Conservation (phyloP, 2,797 vertebrate genomes). For the Emydoidea blandingii region DNA sequence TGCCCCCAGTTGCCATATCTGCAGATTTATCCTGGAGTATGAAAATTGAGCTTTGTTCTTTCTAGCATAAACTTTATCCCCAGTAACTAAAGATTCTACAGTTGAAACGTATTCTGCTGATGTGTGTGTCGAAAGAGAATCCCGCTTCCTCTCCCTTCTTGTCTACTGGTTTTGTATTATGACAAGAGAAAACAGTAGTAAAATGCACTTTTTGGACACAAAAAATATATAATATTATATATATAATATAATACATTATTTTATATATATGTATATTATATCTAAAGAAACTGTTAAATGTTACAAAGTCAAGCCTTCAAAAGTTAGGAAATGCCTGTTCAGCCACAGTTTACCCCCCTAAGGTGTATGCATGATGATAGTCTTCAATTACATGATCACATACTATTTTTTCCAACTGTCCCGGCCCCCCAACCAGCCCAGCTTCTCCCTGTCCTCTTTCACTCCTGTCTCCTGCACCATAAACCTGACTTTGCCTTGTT, state of each 20-base stretch:
- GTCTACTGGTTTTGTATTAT: background rate
- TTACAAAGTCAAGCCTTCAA: background rate
- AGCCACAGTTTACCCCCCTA: background rate
- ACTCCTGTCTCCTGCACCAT: background rate
- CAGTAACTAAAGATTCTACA: background rate
- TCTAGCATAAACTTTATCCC: background rate
- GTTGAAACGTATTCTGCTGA: background rate
- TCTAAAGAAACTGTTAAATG: background rate
- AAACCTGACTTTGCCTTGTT: background rate
- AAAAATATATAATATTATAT: no score
- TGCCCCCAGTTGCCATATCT: background rate
- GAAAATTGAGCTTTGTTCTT: background rate
- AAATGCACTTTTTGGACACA: background rate
- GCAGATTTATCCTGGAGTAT: background rate
- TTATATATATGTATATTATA: rapidly evolving
- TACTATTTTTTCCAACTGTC: background rate
- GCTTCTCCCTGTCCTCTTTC: background rate
- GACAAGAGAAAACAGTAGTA: background rate
- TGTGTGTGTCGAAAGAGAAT: background rate
- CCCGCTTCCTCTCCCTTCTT: background rate
- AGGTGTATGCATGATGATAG: background rate
- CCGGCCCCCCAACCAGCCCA: background rate
- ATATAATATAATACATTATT: no score
- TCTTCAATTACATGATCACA: background rate
- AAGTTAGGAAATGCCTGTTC: background rate